Conservation (phyloP, 2,113 vertebrate genomes). For the Psittacula cyanocephala region DNA sequence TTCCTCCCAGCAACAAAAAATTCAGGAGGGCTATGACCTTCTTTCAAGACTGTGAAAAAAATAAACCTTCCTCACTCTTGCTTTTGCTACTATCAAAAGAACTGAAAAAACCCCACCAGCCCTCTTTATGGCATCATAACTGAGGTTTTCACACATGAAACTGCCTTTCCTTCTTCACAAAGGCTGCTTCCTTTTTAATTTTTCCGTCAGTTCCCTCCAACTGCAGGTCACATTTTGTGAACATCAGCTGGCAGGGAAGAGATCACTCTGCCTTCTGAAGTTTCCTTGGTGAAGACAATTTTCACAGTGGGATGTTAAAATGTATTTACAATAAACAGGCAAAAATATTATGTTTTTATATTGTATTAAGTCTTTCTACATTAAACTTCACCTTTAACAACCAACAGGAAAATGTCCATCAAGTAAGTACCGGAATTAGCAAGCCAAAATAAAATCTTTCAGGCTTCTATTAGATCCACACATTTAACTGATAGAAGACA, state of each 20-base stretch:
- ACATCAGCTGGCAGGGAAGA: background rate
- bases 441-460: background rate
- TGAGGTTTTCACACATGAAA: background rate
- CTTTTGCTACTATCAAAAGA: background rate
- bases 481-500: background rate
- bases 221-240: background rate
- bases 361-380: background rate
- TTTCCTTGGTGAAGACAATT: background rate
- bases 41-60: background rate
- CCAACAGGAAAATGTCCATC: background rate
- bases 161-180: background rate
- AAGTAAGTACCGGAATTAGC: accelerated
- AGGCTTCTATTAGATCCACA: background rate
- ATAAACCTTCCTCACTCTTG: background rate
- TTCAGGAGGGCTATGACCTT: background rate
- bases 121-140: background rate
- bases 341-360: background rate
- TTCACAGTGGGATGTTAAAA: background rate
- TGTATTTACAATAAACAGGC: background rate
- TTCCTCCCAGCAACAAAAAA: background rate
- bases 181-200: background rate
- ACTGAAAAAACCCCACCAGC: background rate
- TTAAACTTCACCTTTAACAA: background rate
- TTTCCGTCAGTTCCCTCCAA: background rate
- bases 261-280: background rate